phyloP scores from a whole-genome alignment of 2,113 vertebrate species.

The Glaucidium brasilianum region DNA sequence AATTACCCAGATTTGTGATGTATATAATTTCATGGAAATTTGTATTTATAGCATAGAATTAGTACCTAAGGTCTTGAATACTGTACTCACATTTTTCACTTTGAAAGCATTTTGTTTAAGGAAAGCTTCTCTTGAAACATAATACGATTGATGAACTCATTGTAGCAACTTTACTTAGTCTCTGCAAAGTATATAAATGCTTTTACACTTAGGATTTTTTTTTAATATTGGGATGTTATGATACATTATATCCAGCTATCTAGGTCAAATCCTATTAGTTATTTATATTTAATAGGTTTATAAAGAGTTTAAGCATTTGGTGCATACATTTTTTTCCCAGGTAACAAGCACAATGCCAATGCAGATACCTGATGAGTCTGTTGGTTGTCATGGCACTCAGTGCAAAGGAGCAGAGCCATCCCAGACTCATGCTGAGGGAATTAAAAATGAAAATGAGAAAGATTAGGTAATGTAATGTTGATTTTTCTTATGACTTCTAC shows the following conservation, averaged over 20 bases:
- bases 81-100: not conserved
- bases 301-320: slow-evolving; percentile 13
- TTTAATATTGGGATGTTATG: not conserved
- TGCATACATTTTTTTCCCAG: slow-evolving; percentile 23
- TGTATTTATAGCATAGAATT: not conserved
- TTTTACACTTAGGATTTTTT: not conserved
- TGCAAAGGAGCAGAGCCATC: not conserved
- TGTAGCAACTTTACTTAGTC: not conserved
- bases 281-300: slow-evolving; percentile 51
- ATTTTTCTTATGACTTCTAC: not conserved
- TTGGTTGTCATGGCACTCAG: slow-evolving; percentile 4
- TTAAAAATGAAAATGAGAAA: slow-evolving; percentile 49
- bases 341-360: slow-evolving; percentile 22
- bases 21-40: not conserved
- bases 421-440: not conserved
- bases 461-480: not conserved
- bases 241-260: slow-evolving; percentile 21
- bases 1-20: not conserved
- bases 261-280: slow-evolving; percentile 51
- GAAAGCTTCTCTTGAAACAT: not conserved
- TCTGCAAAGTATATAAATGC: not conserved
- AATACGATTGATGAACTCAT: not conserved
- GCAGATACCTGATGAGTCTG: not conserved
- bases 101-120: not conserved
- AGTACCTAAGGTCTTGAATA: not conserved